phyloP scores from a whole-genome alignment of 1,140 invertebrate species.

The Drosophila tani region DNA sequence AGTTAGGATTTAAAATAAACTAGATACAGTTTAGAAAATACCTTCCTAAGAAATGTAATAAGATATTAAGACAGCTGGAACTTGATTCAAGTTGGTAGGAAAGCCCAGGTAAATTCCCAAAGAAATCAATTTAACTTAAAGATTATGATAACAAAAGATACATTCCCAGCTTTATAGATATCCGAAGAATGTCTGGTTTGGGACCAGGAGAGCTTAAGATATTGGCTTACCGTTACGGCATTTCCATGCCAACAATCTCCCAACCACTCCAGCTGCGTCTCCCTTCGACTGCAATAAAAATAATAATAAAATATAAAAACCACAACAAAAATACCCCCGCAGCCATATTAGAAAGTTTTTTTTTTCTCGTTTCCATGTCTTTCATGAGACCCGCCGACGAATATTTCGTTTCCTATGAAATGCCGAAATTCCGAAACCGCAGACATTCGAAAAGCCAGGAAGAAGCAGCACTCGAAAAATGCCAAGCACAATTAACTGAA shows the following conservation, averaged over 20 bases:
- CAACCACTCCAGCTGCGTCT: constrained; percentile 14
- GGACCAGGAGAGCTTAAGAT: too few relatives aligned
- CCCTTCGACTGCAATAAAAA: constrained; percentile 29
- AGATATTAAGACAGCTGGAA: background rate
- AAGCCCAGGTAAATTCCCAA: background rate
- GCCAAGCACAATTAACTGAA: constrained; percentile 41
- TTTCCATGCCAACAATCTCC: constrained; percentile 2
- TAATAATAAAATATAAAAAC: background rate
- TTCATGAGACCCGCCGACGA: constrained; percentile 16
- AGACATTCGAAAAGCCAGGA: constrained; percentile 21
- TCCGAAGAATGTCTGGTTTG: background rate
- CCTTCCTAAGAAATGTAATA: background rate
- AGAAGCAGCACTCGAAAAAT: constrained; percentile 30
- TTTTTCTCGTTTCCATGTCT: constrained; percentile 17
- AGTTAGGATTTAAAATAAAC: background rate
- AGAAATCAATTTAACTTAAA: background rate
- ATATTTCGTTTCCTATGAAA: constrained; percentile 41
- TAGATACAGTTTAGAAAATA: background rate
- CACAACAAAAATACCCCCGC: constrained; percentile 10
- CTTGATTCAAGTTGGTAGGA: background rate
- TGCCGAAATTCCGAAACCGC: constrained; percentile 27
- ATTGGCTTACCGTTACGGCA: background rate
- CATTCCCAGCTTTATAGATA: background rate
- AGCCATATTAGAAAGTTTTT: constrained; percentile 45
- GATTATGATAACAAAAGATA: background rate